phyloP scores from a whole-genome alignment of 2,888 invertebrate species.

The Hirudinaria manillensis region DNA sequence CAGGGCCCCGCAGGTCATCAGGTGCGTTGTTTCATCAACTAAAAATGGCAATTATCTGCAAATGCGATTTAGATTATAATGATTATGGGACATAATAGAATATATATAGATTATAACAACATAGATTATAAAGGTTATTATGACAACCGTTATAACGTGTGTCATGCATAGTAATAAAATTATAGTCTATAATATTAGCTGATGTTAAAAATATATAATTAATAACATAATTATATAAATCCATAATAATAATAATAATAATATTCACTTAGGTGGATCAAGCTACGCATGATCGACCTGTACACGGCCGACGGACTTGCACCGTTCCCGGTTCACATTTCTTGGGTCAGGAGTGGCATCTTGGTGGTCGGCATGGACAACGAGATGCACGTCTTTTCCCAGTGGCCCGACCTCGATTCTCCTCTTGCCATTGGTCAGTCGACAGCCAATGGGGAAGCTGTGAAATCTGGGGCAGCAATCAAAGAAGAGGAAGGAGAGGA shows the following conservation, averaged over 20 bases:
- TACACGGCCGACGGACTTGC: conserved; percentile 90
- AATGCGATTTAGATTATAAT: too few species aligned
- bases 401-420: conserved; percentile 64
- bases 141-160: too few species aligned
- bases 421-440: background rate
- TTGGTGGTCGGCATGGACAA: conserved; percentile 98
- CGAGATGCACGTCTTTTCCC: conserved; percentile 98
- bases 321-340: conserved; percentile 94
- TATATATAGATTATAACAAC: too few species aligned
- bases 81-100: too few species aligned
- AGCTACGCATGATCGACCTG: conserved; percentile 78
- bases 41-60: too few species aligned
- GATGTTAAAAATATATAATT: background rate
- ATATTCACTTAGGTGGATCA: conserved; percentile 75
- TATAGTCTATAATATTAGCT: too few species aligned
- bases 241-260: background rate
- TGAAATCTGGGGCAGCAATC: conserved; percentile 15
- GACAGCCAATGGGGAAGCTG: background rate
- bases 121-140: too few species aligned
- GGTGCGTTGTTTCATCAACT: background rate
- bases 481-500: background rate
- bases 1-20: conserved; percentile 3
- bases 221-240: background rate
- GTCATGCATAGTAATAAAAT: too few species aligned
- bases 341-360: conserved; percentile 96